These are phyloP conservation scores for Apodemia duryi DNA, from an alignment of 2,888 invertebrate genomes.

Conservation along the genomic window DNA sequence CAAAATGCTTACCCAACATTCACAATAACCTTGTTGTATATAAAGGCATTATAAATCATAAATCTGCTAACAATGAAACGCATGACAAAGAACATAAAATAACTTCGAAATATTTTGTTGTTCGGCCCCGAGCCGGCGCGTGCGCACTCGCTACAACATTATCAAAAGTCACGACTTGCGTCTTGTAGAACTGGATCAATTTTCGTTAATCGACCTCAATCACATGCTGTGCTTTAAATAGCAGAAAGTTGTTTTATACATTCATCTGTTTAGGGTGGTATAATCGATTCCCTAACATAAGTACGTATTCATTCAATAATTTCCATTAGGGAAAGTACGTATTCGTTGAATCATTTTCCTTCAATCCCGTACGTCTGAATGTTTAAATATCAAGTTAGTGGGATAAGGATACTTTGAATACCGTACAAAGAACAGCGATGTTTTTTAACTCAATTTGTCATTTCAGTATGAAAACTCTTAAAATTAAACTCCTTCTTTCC, in stretches of 20 bases:
- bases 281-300: no score
- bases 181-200: slow-evolving; percentile 48
- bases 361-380: no score
- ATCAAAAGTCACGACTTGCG: slow-evolving; percentile 60
- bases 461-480: no score
- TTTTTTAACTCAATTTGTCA: no score
- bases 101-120: slow-evolving; percentile 57
- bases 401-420: no score
- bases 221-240: slow-evolving; percentile 17
- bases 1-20: slow-evolving; percentile 41
- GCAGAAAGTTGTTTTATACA: background rate
- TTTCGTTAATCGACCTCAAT: slow-evolving; percentile 58
- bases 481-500: no score
- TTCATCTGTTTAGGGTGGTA: background rate
- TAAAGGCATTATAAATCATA: slow-evolving; percentile 62
- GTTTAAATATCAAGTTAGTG: no score
- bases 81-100: slow-evolving; percentile 57
- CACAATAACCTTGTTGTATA: slow-evolving; percentile 54
- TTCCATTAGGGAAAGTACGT: no score
- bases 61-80: slow-evolving; percentile 60
- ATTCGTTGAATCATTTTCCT: no score
- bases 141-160: slow-evolving; percentile 55
- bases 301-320: no score
- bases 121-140: slow-evolving; percentile 61
- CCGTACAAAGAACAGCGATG: no score